phyloP scores from a whole-genome alignment of 1,140 invertebrate genomes.

The Psix sp. region DNA sequence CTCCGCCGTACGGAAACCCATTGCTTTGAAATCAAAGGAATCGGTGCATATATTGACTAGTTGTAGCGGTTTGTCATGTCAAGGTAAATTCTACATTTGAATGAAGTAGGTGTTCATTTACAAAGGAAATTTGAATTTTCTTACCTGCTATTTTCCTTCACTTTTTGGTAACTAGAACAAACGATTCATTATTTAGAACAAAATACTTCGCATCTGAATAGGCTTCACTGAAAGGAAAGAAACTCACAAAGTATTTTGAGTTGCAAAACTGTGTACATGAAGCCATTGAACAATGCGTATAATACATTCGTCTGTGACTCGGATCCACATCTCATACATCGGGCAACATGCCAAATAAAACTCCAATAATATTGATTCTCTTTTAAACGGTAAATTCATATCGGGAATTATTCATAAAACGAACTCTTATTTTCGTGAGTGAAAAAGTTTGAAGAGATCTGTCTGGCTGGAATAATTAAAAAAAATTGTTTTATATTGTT shows the following conservation, averaged over 20 bases:
- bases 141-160: no score
- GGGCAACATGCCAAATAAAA: conserved; percentile 42
- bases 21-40: conserved; percentile 15
- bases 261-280: conserved; percentile 3
- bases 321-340: conserved; percentile 16
- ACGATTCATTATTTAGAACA: no score
- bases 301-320: conserved; percentile 31
- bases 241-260: conserved; percentile 5
- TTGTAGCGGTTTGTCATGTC: conserved; percentile 9
- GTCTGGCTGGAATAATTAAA: conserved; percentile 49
- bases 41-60: conserved; percentile 13
- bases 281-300: conserved; percentile 14
- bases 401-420: conserved; percentile 48
- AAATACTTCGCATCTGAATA: no score
- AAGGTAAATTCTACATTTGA: not conserved
- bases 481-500: conserved; percentile 36
- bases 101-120: conserved; percentile 1
- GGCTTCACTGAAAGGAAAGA: no score
- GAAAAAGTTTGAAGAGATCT: conserved; percentile 27
- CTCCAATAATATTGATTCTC: conserved; percentile 54
- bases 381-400: conserved; percentile 49
- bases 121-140: no score
- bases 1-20: conserved; percentile 10
- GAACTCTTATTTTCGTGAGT: conserved; percentile 42
- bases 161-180: not conserved